phyloP scores from a whole-genome alignment of 1,140 invertebrate species.

The Bombus confusus region DNA sequence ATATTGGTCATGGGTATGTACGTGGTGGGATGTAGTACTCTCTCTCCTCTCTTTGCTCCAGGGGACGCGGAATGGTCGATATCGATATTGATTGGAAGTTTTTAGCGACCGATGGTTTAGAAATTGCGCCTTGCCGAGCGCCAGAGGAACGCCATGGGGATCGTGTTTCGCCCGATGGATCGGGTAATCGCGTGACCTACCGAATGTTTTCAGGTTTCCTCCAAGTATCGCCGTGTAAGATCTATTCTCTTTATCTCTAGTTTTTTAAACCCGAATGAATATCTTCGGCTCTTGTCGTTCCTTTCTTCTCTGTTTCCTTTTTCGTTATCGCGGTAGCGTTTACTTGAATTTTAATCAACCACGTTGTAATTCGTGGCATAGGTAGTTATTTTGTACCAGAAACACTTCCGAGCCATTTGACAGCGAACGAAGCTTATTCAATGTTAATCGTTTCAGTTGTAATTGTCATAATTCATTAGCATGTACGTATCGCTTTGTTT shows the following conservation, averaged over 20 bases:
- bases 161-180: conserved; percentile 19
- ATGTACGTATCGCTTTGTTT: too few species aligned
- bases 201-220: conserved; percentile 4
- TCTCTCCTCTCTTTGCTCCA: background rate
- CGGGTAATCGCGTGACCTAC: conserved; percentile 14
- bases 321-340: background rate
- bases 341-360: too few species aligned
- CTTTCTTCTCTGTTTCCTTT: background rate
- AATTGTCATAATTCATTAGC: too few species aligned
- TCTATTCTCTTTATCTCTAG: background rate
- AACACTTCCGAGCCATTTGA: too few species aligned
- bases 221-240: background rate
- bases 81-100: conserved; percentile 46
- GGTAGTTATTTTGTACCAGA: too few species aligned
- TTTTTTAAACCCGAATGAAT: too few species aligned
- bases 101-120: conserved; percentile 21
- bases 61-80: conserved; percentile 34
- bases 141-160: conserved; percentile 10
- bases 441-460: too few species aligned
- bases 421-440: too few species aligned
- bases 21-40: background rate
- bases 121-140: conserved; percentile 2
- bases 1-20: conserved; percentile 40
- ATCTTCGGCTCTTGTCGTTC: background rate
- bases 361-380: too few species aligned